Evolutionary conservation across 2,113 vertebrate genomes (phyloP).

Genomic region (Onychostruthus taczanowskii): DNA sequence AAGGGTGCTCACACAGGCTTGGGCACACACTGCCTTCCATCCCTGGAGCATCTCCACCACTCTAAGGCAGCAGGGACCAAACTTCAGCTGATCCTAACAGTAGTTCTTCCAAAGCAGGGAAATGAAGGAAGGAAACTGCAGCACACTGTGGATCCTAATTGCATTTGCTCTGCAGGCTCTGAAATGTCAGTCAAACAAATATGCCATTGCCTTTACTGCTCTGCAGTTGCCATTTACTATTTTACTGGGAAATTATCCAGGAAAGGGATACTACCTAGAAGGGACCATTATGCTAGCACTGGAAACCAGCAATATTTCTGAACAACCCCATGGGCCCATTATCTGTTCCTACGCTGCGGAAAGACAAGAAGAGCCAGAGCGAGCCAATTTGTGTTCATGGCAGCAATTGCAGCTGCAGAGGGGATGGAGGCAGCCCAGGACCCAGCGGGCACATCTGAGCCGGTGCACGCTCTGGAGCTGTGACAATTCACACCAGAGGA

Average conservation of each 20-base stretch:
- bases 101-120: not conserved
- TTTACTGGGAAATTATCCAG: conserved; percentile 57
- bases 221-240: conserved; percentile 58
- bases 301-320: conserved; percentile 44
- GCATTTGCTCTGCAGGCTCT: conserved; percentile 42
- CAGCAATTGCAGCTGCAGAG: not conserved
- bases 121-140: not conserved
- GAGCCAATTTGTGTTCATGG: not conserved
- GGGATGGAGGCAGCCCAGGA: not conserved
- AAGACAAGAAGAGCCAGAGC: not conserved
- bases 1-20: not conserved
- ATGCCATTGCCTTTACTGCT: not conserved
- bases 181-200: conserved; percentile 35
- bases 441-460: not conserved
- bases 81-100: not conserved
- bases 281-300: conserved; percentile 26
- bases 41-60: not conserved
- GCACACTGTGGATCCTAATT: conserved; percentile 20
- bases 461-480: not conserved
- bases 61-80: not conserved
- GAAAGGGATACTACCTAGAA: conserved; percentile 50
- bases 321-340: conserved; percentile 1
- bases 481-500: not conserved
- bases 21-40: not conserved
- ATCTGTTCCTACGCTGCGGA: not conserved